Conservation (phyloP, 2,888 invertebrate genomes). For the Urechis unicinctus region DNA sequence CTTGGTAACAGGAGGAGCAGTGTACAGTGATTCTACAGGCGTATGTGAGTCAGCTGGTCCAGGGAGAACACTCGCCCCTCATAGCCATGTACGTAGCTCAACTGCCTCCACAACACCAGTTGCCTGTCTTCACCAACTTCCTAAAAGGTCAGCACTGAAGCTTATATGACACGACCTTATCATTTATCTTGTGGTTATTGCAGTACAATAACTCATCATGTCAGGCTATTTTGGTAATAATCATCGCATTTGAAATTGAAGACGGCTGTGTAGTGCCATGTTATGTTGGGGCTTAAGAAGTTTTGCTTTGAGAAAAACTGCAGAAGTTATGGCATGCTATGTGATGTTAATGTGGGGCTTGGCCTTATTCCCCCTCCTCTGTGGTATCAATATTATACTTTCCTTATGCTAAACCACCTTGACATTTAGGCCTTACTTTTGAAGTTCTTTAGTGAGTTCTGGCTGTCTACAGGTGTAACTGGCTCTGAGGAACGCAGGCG, state of each 20-base stretch:
- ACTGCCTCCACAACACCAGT: constrained; percentile 63
- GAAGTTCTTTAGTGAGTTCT: background rate
- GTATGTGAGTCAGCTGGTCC: constrained; percentile 66
- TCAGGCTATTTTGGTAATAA: too few species aligned
- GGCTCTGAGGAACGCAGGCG: constrained; percentile 42
- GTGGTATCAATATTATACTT: too few species aligned
- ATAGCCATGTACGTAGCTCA: constrained; percentile 81
- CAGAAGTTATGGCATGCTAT: too few species aligned
- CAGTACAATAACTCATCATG: too few species aligned
- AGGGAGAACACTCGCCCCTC: constrained; percentile 67
- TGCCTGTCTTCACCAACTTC: constrained; percentile 45
- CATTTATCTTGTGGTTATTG: background rate
- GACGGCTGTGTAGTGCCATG: too few species aligned
- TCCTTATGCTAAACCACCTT: background rate
- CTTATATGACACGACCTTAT: too few species aligned
- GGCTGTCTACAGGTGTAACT: constrained; percentile 35
- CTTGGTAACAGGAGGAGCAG: constrained; percentile 53
- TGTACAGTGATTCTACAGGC: constrained; percentile 72
- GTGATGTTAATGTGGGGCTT: too few species aligned
- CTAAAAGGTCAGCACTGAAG: constrained; percentile 47
- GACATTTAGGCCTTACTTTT: background rate
- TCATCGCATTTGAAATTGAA: too few species aligned
- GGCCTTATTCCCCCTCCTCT: too few species aligned
- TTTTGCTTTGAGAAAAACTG: too few species aligned
- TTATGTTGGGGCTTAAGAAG: too few species aligned